Base-by-base conservation (phyloP, 2,888 invertebrate species). In the Coremacera marginata region DNA sequence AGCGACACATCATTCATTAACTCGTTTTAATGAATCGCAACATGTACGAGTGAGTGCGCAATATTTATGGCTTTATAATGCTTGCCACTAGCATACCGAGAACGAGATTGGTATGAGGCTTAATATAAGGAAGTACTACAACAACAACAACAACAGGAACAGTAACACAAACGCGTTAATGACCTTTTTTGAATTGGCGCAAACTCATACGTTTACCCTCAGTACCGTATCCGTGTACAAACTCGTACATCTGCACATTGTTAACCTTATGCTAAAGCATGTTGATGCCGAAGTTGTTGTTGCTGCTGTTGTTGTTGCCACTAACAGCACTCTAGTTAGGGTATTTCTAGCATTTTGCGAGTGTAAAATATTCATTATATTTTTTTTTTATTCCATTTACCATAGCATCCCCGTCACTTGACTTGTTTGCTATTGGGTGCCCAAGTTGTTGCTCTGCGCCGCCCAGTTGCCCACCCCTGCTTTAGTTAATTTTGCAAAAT, bases 161-260 rank as follows among this genome's bases (percentile, higher is more conserved):
- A n/a, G 55, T 22, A 55, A 22, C 55, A 55, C 55, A 52, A 70
- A 34, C 70, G 62, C 72, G 72, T 73, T 73, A 73, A 73, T 79
- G 79, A 78, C 79, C 77, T 79, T 76, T 78, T 75, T 65, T 75
- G 77, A 70, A 63, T 60, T 75, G 71, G 72, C 49, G 71, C 62
- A 44, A 44, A 44, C 44, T 44, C 44, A 44, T 44, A 44, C 44
- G 44, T 44, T 44, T 44, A 44, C 44, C 44, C 44, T 44, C 44
- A 44, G 44, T 11, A 11, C 11, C 44, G 44, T 44, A 11, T n/a
- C n/a, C n/a, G n/a, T n/a, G n/a, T n/a, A n/a, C 37, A 8, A 1
- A 7, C 16, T 51, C 68, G 68, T 51, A 51, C 71, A 71, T 60
- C 71, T 71, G 71, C 25, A 71, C 71, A 60, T 34, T 31, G 37